A percentile compares a stretch with the other conserved stretches of the same genome.
phyloP scores from a whole-genome alignment of 1,140 invertebrate genomes.

The Drosophila ogumai region DNA sequence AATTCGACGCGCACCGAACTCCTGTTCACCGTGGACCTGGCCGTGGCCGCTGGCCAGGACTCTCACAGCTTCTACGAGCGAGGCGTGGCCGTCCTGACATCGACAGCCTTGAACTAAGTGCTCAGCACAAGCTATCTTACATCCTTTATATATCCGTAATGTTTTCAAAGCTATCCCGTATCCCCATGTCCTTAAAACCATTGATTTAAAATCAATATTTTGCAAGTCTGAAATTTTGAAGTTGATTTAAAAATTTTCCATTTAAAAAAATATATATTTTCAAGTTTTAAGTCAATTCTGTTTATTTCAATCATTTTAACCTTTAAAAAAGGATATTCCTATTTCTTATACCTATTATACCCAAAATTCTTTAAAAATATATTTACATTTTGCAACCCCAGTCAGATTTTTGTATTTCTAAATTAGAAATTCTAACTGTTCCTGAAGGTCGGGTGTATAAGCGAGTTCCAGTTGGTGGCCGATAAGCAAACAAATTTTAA shows the following conservation, averaged over 20 bases:
- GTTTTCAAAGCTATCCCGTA: constrained; percentile 7
- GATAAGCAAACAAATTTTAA: too few species aligned
- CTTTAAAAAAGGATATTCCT: neutral
- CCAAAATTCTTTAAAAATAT: constrained; percentile 24
- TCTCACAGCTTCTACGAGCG: constrained; percentile 98
- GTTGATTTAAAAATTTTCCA: neutral
- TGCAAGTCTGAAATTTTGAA: too few species aligned
- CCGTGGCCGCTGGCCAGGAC: constrained; percentile 93
- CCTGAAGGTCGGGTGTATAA: too few species aligned
- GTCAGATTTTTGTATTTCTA: constrained; percentile 6
- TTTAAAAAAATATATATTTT: neutral
- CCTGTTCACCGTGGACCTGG: constrained; percentile 97
- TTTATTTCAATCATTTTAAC: neutral
- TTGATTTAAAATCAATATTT: neutral
- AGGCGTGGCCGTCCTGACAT: constrained; percentile 97
- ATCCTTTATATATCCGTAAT: neutral
- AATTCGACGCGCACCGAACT: constrained; percentile 98
- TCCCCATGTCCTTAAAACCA: neutral
- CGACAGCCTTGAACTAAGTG: constrained; percentile 93
- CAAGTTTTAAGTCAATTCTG: neutral
- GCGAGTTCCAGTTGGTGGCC: too few species aligned
- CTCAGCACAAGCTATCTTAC: neutral
- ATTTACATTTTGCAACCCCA: constrained; percentile 41
- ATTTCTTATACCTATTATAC: neutral
- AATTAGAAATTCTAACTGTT: too few species aligned